These are phyloP conservation scores for Meteorus sp. DNA, from an alignment of 1,140 invertebrate species.

Conservation along the genomic window DNA sequence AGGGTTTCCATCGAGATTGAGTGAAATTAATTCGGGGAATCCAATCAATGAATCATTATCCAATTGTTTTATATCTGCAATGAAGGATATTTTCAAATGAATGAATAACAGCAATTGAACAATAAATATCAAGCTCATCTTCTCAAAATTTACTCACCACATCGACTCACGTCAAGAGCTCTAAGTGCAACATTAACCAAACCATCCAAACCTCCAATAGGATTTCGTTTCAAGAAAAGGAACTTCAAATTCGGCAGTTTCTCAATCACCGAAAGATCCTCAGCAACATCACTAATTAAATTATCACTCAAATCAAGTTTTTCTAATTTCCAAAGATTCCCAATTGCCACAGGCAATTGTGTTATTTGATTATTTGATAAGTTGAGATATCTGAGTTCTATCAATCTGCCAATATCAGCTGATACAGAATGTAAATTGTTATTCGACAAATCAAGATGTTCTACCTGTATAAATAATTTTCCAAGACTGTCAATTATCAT, in stretches of 20 bases:
- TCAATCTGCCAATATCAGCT: slow-evolving; percentile 37
- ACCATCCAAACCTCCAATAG: slow-evolving; percentile 36
- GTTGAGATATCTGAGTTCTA: slow-evolving; percentile 42
- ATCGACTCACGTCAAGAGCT: slow-evolving; percentile 41
- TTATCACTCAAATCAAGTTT: slow-evolving; percentile 44
- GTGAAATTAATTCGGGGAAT: slow-evolving; percentile 37
- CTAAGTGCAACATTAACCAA: slow-evolving; percentile 37
- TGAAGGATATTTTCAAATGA: background rate
- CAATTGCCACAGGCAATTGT: slow-evolving; percentile 37
- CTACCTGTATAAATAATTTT: slow-evolving; percentile 31
- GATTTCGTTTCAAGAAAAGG: slow-evolving; percentile 45
- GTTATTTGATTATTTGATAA: slow-evolving; percentile 43
- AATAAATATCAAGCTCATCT: background rate
- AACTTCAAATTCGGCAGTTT: slow-evolving; percentile 38
- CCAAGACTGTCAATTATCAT: background rate
- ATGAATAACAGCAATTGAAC: background rate
- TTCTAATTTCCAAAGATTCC: slow-evolving; percentile 34
- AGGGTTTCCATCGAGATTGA: slow-evolving; percentile 47
- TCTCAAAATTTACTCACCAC: slow-evolving; percentile 39
- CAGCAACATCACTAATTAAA: slow-evolving; percentile 22
- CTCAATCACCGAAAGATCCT: slow-evolving; percentile 33
- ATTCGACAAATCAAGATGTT: slow-evolving; percentile 46
- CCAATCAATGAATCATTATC: slow-evolving; percentile 35
- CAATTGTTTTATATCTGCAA: slow-evolving; percentile 38
- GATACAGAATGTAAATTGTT: slow-evolving; percentile 40